phyloP scores from a whole-genome alignment of 2,797 vertebrate species.

The Gymnopithys bicolor region DNA sequence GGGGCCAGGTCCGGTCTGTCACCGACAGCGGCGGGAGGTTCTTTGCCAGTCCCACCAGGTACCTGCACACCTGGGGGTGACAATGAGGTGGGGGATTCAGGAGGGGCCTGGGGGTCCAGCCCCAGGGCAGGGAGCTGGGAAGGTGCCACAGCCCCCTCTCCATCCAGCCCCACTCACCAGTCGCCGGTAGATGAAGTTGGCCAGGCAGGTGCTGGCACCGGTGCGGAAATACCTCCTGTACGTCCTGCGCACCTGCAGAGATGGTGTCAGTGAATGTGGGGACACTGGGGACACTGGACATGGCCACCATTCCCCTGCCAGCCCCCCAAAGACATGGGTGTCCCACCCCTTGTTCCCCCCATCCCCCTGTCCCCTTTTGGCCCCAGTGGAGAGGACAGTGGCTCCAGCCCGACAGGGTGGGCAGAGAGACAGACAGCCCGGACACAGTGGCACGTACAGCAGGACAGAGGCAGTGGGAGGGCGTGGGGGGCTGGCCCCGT shows the following conservation, averaged over 20 bases:
- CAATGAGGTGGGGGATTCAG: fast-evolving
- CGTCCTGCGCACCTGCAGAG: slow-evolving; percentile 70
- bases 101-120: not conserved
- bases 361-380: fast-evolving
- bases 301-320: fast-evolving
- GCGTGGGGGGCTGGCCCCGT: fast-evolving
- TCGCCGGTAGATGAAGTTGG: slow-evolving; percentile 76
- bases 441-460: not conserved
- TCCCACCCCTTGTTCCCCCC: fast-evolving
- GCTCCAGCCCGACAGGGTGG: not conserved
- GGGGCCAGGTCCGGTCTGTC: slow-evolving; percentile 71
- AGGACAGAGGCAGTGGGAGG: not conserved
- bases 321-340: fast-evolving
- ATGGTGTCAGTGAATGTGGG: fast-evolving
- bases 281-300: fast-evolving
- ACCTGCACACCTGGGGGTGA: slow-evolving; percentile 65
- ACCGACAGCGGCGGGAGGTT: slow-evolving; percentile 65
- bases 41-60: slow-evolving; percentile 66
- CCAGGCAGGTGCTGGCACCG: slow-evolving; percentile 54
- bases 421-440: slow-evolving; percentile 8
- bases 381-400: not conserved
- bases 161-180: slow-evolving; percentile 59
- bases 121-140: not conserved
- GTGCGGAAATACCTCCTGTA: slow-evolving; percentile 78
- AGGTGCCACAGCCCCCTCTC: not conserved